Evolutionary conservation across 2,113 vertebrate genomes (phyloP).

Genomic region (Apteryx owenii): DNA sequence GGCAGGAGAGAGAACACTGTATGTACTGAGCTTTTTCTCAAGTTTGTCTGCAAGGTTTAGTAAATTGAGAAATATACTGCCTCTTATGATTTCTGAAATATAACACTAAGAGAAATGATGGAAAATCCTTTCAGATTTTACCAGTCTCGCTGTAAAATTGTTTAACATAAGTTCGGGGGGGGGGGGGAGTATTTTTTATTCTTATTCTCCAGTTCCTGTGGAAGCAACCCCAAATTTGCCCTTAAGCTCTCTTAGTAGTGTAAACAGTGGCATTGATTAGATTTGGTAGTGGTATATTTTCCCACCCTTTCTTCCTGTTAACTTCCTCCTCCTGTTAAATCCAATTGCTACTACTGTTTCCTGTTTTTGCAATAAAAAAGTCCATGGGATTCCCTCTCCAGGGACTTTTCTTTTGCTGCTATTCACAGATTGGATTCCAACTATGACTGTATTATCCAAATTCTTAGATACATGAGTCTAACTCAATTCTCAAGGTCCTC

Average conservation of each 20-base stretch:
- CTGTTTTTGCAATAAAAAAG: background rate
- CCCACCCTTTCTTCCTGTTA: background rate
- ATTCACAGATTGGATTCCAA: background rate
- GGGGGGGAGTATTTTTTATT: background rate
- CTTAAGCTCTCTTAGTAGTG: background rate
- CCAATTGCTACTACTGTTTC: background rate
- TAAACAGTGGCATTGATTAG: background rate
- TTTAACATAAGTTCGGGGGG: background rate
- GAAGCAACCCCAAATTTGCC: background rate
- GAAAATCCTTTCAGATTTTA: background rate
- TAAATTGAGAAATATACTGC: background rate
- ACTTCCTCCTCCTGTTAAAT: background rate
- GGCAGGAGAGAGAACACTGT: background rate
- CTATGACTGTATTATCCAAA: background rate
- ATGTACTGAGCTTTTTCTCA: background rate
- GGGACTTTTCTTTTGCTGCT: background rate
- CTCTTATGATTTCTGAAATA: background rate
- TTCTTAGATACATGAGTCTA: background rate
- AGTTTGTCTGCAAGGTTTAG: background rate
- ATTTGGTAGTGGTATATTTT: background rate
- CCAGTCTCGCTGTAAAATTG: background rate
- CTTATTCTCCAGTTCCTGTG: background rate
- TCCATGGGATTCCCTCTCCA: background rate
- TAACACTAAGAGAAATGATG: background rate
- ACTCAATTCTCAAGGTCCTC: background rate